Base-by-base conservation (phyloP, 2,113 vertebrate genomes). In the Paratilapia polleni region DNA sequence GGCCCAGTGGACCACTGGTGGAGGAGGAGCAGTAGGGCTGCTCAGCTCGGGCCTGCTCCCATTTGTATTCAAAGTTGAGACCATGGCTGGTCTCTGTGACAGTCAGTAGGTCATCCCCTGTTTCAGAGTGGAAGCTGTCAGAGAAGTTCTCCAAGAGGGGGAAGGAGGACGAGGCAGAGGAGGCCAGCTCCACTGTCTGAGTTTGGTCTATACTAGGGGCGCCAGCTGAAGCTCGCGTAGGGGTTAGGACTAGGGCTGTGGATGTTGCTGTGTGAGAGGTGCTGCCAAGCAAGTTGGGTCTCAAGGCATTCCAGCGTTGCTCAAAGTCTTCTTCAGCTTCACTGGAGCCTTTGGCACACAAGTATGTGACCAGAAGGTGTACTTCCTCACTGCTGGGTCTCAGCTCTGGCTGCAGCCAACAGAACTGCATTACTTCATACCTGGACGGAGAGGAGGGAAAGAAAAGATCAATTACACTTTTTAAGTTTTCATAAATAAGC, bases 401-500 rank as follows among this genome's bases (percentile, higher is more conserved):
- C 92, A 99, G 97, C 90, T 99, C 98, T 0, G 98, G 97, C 93
- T 98, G 98, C 80, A 99, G 96, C 98, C 98, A 99, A 94, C 98
- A 99, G 94, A 99, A 99, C 95, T 99, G 98, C 98, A 99, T 98
- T 85, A 99, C 98, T 91, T 99, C 98, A 62, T 98, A 99, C 98
- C 98, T 99, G 94, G 12, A 76, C 3, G 59, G 38, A 59, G 26
- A 56, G 2, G 7, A 61, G n/a, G n/a, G 47, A 70, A 11, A 57
- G 10, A 62, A 38, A 28, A 41, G 26, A 77, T 9, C 62, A 62
- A 22, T 43, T 6, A 68, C n/a, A 41, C 22, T 68, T 34, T 12
- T 11, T 9, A 20, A 3, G 4, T 14, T 20, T 41, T 28, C 14
- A 59, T 26, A 22, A 61, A 43, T 14, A 54, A 63, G 20, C 34